Percentiles rank a stretch among this genome's conserved stretches.
These are phyloP conservation scores for Stenoptilia bipunctidactyla DNA, from an alignment of 2,888 invertebrate species.

Conservation along the genomic window DNA sequence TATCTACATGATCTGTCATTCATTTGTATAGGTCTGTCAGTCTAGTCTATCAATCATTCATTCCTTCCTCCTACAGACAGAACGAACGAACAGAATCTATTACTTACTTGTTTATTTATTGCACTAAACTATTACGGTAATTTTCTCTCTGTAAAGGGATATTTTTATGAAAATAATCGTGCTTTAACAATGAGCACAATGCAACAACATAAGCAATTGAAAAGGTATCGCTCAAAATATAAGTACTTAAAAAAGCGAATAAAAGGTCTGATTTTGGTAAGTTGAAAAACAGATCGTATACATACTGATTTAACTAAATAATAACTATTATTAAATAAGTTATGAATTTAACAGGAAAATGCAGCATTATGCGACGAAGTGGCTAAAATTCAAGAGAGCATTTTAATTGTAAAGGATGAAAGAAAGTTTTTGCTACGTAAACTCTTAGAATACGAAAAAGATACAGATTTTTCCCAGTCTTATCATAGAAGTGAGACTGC, in stretches of 20 bases:
- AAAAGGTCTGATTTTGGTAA: slow-evolving; percentile 76
- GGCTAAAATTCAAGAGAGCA: slow-evolving; percentile 85
- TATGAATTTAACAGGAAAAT: slow-evolving; percentile 75
- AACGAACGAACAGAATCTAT: too few relatives aligned
- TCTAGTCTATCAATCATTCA: too few relatives aligned
- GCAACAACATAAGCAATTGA: slow-evolving; percentile 34
- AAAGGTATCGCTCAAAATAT: slow-evolving; percentile 74
- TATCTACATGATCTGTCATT: too few relatives aligned
- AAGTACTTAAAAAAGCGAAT: slow-evolving; percentile 73
- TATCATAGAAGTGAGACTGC: slow-evolving; percentile 29
- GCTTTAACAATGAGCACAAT: slow-evolving; percentile 26
- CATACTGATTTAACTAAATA: not conserved
- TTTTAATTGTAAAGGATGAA: slow-evolving; percentile 85
- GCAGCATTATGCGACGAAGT: slow-evolving; percentile 91
- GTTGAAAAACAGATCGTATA: slow-evolving; percentile 24
- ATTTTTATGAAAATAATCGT: too few relatives aligned
- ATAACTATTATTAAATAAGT: not conserved
- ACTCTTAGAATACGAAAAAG: slow-evolving; percentile 76
- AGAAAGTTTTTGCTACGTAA: slow-evolving; percentile 84
- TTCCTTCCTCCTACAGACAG: too few relatives aligned
- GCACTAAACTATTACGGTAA: too few relatives aligned
- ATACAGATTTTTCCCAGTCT: slow-evolving; percentile 32
- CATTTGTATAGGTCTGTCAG: too few relatives aligned
- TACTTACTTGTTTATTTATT: too few relatives aligned
- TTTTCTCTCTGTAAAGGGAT: too few relatives aligned